Evolutionary conservation across 2,888 invertebrate species (phyloP), one percentile per base, ranked within the genome.

Genomic region (Himalopsyche japonica): DNA sequence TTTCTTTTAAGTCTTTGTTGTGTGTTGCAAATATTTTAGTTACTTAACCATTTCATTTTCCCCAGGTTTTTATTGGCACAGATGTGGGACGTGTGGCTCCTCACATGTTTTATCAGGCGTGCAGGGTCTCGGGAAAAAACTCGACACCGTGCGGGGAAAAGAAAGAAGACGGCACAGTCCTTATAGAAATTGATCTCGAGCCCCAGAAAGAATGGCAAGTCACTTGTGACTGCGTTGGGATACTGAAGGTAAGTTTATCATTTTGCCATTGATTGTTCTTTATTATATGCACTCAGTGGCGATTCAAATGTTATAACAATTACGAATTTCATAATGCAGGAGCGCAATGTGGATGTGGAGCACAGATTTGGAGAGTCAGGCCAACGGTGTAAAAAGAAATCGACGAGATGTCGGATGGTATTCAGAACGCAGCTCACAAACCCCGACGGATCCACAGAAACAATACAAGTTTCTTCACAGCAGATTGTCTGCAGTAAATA

Each of bases 21-120:
- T 37, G 0, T 8, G 37, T 37, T 37, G 0, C 37, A 37, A 37
- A 8, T 37, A 37, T 7, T 37, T 37, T 37, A 1, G 10, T 5
- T 37, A 1, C 10, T 5, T 15, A 43, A 15, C 43, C 43, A 43
- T 43, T 43, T 43, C 15, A 1, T 43, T 43, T 15, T 15, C 7
- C 64, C 70, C 89, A 94, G 94, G 95, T 96, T 81, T 98, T 97
- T 90, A 98, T 98, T 89, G 98, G 98, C 49, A 97, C 97, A 24
- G 98, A 98, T 90, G 94, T 96, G 79, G 98, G 98, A 0, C 95
- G 97, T 85, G 97, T 97, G 8, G 95, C 96, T 7, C 98, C 98
- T 0, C 99, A 99, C 90, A 98, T 98, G 95, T 98, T 98, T 91
- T 99, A 99, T 92, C 98, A 98, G 90, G 98, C 98, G 3, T 98